Base-by-base conservation (phyloP, 2,113 vertebrate species). In the Mesembrinibis cayennensis region DNA sequence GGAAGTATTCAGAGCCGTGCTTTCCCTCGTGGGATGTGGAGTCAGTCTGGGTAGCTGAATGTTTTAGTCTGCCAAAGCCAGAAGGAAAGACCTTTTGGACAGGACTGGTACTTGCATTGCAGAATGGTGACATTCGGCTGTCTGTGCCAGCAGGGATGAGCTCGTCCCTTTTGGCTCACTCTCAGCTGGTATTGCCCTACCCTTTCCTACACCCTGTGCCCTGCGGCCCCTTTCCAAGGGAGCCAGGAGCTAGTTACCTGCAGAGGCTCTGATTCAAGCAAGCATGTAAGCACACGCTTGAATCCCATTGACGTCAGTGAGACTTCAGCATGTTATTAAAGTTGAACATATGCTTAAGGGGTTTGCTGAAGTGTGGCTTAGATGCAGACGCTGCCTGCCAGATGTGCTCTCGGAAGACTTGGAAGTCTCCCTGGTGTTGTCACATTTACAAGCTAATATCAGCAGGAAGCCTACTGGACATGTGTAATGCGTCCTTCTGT, bases 321-420 rank as follows among this genome's bases (percentile, higher is more conserved):
- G 72, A 52, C 63, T 59, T 66, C 23, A 89, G 76, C 76, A 29
- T 34, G 59, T 71, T 92, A 53, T 47, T 91, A 17, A 78, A 94
- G 71, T 67, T 83, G 59, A 87, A 87, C 52, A 67, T 30, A 50
- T 1, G 3, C 85, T 82, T 63, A 36, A 71, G 58, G 76, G 34
- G 23, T 38, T 94, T 87, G 92, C 86, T 92, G 88, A 63, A 93
- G 88, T 20, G 88, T 89, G 80, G 59, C 90, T 89, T 67, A 67
- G 72, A 65, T 78, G 76, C 45, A 71, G 88, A 40, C 0, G 0
- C 50, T 82, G 71, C 36, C 59, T 11, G 3, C 89, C 89, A 93
- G 80, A 95, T 89, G 93, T 87, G 71, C 93, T 92, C 11, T 18
- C 17, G 3, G 76, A 87, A 89, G 76, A 45, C 63, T 83, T 94